These are phyloP conservation scores for Lepeophtheirus salmonis DNA, from an alignment of 1,140 invertebrate genomes.

Conservation along the genomic window DNA sequence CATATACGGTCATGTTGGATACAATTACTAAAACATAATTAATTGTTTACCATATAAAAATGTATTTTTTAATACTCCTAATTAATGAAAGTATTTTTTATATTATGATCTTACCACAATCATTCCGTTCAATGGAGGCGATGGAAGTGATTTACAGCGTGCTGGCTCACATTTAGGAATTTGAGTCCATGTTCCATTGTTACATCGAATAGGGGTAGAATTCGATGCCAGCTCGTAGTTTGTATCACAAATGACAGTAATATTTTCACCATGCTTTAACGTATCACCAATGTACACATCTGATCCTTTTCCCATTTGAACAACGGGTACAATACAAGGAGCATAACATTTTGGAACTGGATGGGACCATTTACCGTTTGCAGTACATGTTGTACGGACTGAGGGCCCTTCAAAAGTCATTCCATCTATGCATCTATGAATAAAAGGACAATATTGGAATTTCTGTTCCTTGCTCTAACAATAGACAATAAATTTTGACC, in stretches of 20 bases:
- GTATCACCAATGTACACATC: conserved; percentile 29
- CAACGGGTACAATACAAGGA: conserved; percentile 70
- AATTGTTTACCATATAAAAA: too few relatives aligned
- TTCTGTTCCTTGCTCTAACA: not conserved
- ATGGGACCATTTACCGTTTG: conserved; percentile 35
- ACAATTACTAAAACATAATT: too few relatives aligned
- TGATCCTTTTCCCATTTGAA: conserved; percentile 55
- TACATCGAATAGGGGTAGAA: conserved; percentile 54
- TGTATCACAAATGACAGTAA: conserved; percentile 51
- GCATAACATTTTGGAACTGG: conserved; percentile 37
- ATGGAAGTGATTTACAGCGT: conserved; percentile 11
- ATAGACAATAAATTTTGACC: not conserved
- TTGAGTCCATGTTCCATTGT: conserved; percentile 87
- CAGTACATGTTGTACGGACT: conserved; percentile 22
- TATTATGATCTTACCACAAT: conserved; percentile 15
- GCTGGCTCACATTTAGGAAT: conserved; percentile 74
- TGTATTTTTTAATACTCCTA: not conserved
- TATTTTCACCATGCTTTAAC: conserved; percentile 65
- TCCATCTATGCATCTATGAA: conserved; percentile 19
- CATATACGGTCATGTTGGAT: too few relatives aligned
- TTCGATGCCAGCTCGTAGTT: conserved; percentile 37
- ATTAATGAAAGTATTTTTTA: not conserved
- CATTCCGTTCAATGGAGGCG: conserved; percentile 14
- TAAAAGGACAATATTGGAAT: not conserved
- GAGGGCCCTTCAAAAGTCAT: conserved; percentile 24